These are phyloP conservation scores for Drosophila equinoxialis DNA, from an alignment of 1,140 invertebrate genomes.

Conservation along the genomic window DNA sequence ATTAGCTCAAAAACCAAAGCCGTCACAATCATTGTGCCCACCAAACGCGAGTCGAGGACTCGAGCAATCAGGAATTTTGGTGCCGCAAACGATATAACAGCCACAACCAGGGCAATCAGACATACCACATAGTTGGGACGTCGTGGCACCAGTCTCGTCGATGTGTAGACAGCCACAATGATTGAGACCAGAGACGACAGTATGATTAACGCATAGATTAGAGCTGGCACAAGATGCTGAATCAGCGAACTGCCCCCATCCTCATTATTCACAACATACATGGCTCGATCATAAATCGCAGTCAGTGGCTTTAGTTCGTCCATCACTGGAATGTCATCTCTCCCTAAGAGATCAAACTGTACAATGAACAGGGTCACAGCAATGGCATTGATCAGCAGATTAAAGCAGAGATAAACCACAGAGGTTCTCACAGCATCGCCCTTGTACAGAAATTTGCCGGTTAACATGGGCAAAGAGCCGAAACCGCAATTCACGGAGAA, in stretches of 20 bases:
- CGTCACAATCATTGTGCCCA: constrained; percentile 75
- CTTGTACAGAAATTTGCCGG: constrained; percentile 82
- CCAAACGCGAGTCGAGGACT: constrained; percentile 73
- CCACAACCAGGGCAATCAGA: constrained; percentile 70
- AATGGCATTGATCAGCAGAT: constrained; percentile 79
- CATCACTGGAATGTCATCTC: constrained; percentile 50
- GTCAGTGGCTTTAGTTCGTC: constrained; percentile 79
- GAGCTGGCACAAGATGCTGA: constrained; percentile 62
- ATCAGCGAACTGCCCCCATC: constrained; percentile 31
- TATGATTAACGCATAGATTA: constrained; percentile 71
- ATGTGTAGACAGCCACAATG: constrained; percentile 74
- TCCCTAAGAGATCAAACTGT: constrained; percentile 71
- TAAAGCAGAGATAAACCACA: constrained; percentile 81
- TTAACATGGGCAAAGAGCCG: constrained; percentile 77
- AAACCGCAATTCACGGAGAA: constrained; percentile 78
- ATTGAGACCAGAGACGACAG: constrained; percentile 71
- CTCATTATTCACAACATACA: constrained; percentile 46
- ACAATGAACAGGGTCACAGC: constrained; percentile 81
- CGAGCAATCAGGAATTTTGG: constrained; percentile 76
- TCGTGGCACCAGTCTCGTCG: constrained; percentile 70
- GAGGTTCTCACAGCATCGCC: constrained; percentile 81
- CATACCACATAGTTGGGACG: constrained; percentile 81
- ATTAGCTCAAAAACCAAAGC: constrained; percentile 80
- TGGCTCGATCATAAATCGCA: constrained; percentile 74
- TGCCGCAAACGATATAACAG: constrained; percentile 71